These are phyloP conservation scores for Monochamus alternatus DNA, from an alignment of 2,888 invertebrate genomes.

Conservation along the genomic window DNA sequence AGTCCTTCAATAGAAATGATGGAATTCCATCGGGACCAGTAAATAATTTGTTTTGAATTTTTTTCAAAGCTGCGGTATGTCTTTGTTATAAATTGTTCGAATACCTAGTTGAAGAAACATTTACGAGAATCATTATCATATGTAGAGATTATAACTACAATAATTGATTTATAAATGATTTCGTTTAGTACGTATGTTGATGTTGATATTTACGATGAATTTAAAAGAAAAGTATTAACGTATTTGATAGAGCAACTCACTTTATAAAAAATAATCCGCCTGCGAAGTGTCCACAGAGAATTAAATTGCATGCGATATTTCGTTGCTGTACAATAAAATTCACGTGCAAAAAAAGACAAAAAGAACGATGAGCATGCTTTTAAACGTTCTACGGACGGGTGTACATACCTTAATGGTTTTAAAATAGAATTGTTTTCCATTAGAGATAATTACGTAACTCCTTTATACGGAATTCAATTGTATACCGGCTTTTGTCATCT, in stretches of 20 bases:
- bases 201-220: no score
- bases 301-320: constrained; percentile 11
- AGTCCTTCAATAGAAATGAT: no score
- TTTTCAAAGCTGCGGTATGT: no score
- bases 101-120: no score
- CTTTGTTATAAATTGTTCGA: no score
- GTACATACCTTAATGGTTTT: constrained; percentile 19
- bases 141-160: no score
- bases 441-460: constrained; percentile 25
- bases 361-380: constrained; percentile 6
- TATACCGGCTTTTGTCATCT: constrained; percentile 15
- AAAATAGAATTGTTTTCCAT: constrained; percentile 20
- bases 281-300: background rate
- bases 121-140: no score
- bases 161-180: no score
- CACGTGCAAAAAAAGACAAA: constrained; percentile 11
- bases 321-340: constrained; percentile 12
- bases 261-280: background rate
- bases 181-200: no score
- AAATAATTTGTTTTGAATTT: no score
- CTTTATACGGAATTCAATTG: constrained; percentile 1
- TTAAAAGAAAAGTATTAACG: no score
- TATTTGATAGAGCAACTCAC: background rate
- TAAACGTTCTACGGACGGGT: constrained; percentile 11
- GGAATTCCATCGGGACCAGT: no score